Evolutionary conservation across 2,113 vertebrate species (phyloP).

Genomic region (Brachirus orientalis): DNA sequence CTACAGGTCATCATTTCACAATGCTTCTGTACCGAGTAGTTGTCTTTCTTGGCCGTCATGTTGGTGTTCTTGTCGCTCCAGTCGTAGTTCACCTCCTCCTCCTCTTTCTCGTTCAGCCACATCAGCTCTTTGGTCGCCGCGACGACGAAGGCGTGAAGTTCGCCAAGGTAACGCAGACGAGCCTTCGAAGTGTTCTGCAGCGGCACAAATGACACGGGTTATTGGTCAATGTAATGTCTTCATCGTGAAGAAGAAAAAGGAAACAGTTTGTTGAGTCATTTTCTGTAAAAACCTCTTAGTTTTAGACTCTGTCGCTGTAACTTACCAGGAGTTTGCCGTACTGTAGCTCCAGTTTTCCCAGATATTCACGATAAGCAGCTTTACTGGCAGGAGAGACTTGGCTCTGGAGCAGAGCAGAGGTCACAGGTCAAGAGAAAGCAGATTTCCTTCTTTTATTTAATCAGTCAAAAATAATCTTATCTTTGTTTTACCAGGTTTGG

Average conservation of each 20-base stretch:
- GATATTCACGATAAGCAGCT: constrained; percentile 86
- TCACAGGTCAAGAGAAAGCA: neutral
- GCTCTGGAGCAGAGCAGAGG: constrained; percentile 70
- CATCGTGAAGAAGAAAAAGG: no score
- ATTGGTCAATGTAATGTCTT: no score
- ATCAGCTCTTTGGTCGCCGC: constrained; percentile 93
- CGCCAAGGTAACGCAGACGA: constrained; percentile 86
- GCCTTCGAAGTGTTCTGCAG: constrained; percentile 87
- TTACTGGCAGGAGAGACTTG: constrained; percentile 87
- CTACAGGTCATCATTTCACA: no score
- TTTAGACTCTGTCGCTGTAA: neutral
- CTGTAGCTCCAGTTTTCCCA: constrained; percentile 90
- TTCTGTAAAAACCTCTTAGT: neutral
- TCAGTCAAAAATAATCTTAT: neutral
- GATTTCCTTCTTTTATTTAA: neutral
- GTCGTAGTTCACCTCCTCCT: constrained; percentile 94
- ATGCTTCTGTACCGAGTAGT: constrained; percentile 86
- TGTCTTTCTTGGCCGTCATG: constrained; percentile 92
- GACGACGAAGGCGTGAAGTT: constrained; percentile 87
- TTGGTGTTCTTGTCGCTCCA: constrained; percentile 93
- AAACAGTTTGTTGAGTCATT: no score
- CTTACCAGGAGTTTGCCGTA: constrained; percentile 91
- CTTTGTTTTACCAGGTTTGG: neutral
- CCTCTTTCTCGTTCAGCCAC: constrained; percentile 95
- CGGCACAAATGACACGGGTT: neutral